Evolutionary conservation across 2,113 vertebrate genomes (phyloP).

Genomic region (Calyptommatus sinebrachiatus): DNA sequence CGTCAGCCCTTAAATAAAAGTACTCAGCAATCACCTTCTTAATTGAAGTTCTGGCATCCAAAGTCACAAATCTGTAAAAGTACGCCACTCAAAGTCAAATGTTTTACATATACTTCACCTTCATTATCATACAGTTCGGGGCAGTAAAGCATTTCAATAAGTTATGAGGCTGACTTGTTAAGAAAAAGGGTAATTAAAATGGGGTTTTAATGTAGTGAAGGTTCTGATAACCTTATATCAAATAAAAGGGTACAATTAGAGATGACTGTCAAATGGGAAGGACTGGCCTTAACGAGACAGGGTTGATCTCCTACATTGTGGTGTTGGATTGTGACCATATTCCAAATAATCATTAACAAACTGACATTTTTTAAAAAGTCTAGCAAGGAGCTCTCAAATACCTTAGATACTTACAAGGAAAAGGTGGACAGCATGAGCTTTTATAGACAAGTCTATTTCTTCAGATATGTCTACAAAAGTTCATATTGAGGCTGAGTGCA

Average conservation of each 20-base stretch:
- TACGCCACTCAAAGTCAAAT: conserved; percentile 61
- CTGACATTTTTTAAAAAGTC: not conserved
- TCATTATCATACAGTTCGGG: conserved; percentile 66
- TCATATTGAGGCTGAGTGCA: too few species aligned
- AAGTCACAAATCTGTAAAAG: conserved; percentile 63
- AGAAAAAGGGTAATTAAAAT: conserved; percentile 70
- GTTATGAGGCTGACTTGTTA: conserved; percentile 66
- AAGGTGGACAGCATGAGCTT: too few species aligned
- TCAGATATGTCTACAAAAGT: too few species aligned
- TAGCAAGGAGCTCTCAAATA: too few species aligned
- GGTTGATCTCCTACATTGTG: conserved; percentile 10
- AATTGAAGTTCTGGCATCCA: conserved; percentile 60
- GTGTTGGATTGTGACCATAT: conserved; percentile 5
- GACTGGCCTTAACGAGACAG: not conserved
- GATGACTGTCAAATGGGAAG: conserved; percentile 26
- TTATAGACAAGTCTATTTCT: too few species aligned
- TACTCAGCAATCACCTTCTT: conserved; percentile 59
- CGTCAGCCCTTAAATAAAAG: conserved; percentile 67
- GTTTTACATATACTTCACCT: conserved; percentile 67
- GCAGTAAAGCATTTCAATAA: conserved; percentile 70
- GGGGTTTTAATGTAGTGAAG: conserved; percentile 60
- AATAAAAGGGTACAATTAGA: conserved; percentile 60
- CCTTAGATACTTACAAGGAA: too few species aligned
- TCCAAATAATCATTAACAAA: not conserved
- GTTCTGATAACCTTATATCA: conserved; percentile 62